Conservation (phyloP, 2,888 invertebrate genomes). For the Mellilla xanthometata region DNA sequence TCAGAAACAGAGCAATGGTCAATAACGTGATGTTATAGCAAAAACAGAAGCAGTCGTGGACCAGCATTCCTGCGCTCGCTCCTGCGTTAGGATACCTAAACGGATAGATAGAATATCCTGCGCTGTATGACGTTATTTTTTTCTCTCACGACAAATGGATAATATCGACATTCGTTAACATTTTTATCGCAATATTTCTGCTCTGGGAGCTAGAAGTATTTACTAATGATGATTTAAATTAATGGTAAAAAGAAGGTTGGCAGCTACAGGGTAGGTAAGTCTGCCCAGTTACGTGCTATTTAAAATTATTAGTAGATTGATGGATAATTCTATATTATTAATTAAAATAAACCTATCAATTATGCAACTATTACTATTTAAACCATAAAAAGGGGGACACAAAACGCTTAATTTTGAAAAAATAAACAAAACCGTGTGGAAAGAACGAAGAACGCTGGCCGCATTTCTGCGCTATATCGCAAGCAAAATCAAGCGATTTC, state of each 20-base stretch:
- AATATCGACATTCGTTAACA: slow-evolving; percentile 15
- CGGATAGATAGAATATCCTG: slow-evolving; percentile 49
- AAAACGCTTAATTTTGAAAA: no score
- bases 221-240: slow-evolving; percentile 12
- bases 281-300: background rate
- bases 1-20: slow-evolving; percentile 42
- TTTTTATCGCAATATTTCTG: background rate
- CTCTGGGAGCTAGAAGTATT: slow-evolving; percentile 2
- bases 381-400: no score
- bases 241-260: slow-evolving; percentile 4
- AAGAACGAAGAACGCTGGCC: no score
- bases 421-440: no score
- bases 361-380: no score
- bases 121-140: slow-evolving; percentile 22
- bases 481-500: no score
- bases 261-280: no score
- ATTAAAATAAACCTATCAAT: no score
- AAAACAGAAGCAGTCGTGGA: slow-evolving; percentile 67
- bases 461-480: no score
- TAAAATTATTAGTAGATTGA: background rate
- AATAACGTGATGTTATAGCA: slow-evolving; percentile 65
- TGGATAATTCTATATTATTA: no score
- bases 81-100: slow-evolving; percentile 56
- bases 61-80: slow-evolving; percentile 61
- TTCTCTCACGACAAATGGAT: slow-evolving; percentile 19